Evolutionary conservation across 2,797 vertebrate genomes (phyloP).

Genomic region (Periophthalmus magnuspinnatus): DNA sequence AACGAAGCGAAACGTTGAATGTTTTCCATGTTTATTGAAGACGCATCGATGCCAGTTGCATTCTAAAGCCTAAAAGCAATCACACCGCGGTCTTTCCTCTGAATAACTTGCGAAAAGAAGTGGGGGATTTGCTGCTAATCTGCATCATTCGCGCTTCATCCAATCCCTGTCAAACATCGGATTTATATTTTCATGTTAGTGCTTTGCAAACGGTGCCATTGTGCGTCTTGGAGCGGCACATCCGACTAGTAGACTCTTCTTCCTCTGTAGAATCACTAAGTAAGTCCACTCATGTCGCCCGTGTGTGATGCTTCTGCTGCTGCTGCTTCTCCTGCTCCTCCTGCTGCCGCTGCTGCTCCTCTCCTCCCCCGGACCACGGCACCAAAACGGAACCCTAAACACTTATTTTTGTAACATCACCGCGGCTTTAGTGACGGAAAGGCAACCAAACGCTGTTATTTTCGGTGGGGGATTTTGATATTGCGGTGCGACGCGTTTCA

Average conservation of each 20-base stretch:
- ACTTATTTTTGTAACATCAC: constrained; percentile 54
- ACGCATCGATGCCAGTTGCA: constrained; percentile 61
- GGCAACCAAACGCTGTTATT: constrained; percentile 48
- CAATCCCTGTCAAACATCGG: constrained; percentile 63
- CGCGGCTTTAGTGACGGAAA: constrained; percentile 46
- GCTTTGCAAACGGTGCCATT: constrained; percentile 37
- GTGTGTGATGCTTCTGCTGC: constrained; percentile 32
- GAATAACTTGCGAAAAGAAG: constrained; percentile 72
- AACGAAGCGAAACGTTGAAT: constrained; percentile 12
- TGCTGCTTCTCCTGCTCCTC: constrained; percentile 33
- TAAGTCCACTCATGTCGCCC: constrained; percentile 13
- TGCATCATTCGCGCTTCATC: constrained; percentile 63
- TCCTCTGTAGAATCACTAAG: constrained; percentile 46
- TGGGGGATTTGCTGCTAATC: constrained; percentile 67
- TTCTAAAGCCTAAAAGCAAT: constrained; percentile 36
- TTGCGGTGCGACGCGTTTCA: constrained; percentile 56
- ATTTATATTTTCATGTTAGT: constrained; percentile 49
- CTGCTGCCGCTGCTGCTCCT: too few relatives aligned
- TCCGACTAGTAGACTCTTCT: constrained; percentile 56
- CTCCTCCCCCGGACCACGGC: not conserved
- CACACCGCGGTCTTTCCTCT: constrained; percentile 43
- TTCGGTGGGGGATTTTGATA: constrained; percentile 48
- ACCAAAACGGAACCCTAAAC: constrained; percentile 22
- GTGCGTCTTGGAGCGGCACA: constrained; percentile 47
- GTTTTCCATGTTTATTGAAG: constrained; percentile 26